Base-by-base conservation (phyloP, 1,140 invertebrate species). In the Zaprionus gabonicus region DNA sequence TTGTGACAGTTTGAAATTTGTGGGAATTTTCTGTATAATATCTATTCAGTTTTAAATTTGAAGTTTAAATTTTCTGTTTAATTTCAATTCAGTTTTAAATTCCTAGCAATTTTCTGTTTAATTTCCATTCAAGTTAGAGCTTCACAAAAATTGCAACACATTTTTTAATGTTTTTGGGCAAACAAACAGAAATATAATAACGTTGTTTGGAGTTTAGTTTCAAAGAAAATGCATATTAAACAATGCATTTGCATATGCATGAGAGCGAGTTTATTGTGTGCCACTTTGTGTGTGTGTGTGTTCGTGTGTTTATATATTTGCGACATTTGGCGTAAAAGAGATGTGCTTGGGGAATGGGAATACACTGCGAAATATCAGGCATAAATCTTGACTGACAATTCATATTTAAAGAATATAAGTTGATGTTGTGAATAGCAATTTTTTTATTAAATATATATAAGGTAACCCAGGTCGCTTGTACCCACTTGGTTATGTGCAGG, bases 171-270 rank as follows among this genome's bases (percentile, higher is more conserved):
- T 36, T 13, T 36, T 36, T 36, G 34, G 12, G 10, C 4, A 31
- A 31, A 4, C 38, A 41, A 41, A 41, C 13, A n/a, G 38, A n/a
- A n/a, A n/a, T 3, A 34, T 34, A 34, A 34, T 34, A 34, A 46
- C 17, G 2, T 17, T 20, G 20, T 20, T 17, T 46, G 17, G n/a
- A 17, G 41, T 46, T 9, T 20, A 46, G 41, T 46, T 17, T 17
- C 6, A 46, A 46, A 46, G 41, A 46, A 46, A 79, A 51, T 66
- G 38, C 69, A 65, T 57, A 46, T 49, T 36, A 65, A 65, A 64
- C 49, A 64, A 71, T 73, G 53, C 49, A 68, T 72, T 56, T 58
- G 58, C 34, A 56, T 69, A 62, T 70, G 31, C 67, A 62, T 53
- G 27, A 64, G 23, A 20, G 23, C 41, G 31, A 31, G 17, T n/a